A percentile compares a stretch with the other conserved stretches of the same genome.
Evolutionary conservation across 2,113 vertebrate species (phyloP).

Genomic region (Hydrochoerus hydrochaeris): DNA sequence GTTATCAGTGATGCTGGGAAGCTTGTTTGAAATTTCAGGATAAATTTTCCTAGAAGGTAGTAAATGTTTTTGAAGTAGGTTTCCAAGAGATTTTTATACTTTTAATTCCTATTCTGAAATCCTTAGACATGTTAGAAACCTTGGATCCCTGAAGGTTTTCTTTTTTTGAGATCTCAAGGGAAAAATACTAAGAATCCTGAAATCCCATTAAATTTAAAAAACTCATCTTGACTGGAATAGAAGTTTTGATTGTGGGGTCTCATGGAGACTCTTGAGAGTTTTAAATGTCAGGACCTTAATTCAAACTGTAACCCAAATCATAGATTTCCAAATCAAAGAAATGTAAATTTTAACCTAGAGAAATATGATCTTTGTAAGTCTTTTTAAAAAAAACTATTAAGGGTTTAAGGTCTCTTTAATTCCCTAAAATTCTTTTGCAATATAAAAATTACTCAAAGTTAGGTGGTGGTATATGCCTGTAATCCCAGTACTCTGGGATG

Average conservation of each 20-base stretch:
- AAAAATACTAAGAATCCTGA: conserved; percentile 56
- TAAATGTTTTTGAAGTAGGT: conserved; percentile 47
- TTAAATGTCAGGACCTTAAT: conserved; percentile 61
- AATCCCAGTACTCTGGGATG: not conserved
- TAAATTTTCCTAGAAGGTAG: conserved; percentile 59
- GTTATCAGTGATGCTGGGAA: conserved; percentile 9
- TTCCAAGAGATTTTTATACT: conserved; percentile 67
- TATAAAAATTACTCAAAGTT: not conserved
- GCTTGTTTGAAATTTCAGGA: conserved; percentile 42
- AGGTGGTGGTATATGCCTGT: not conserved
- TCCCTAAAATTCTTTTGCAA: conserved; percentile 22
- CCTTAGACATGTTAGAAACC: conserved; percentile 29
- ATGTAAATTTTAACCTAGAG: conserved; percentile 43
- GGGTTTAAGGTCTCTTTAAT: not conserved
- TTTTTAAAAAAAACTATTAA: not conserved
- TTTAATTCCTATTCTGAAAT: conserved; percentile 34
- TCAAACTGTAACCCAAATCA: conserved; percentile 43
- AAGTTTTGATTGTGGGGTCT: not conserved
- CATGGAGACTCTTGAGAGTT: not conserved
- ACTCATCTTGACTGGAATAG: conserved; percentile 17
- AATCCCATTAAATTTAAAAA: conserved; percentile 50
- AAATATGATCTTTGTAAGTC: conserved; percentile 48
- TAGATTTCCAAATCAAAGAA: conserved; percentile 57
- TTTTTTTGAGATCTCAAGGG: conserved; percentile 20
- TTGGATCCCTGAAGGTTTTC: not conserved